Evolutionary conservation across 2,888 invertebrate genomes (phyloP), one percentile per base, ranked within the genome.

Genomic region (Digitonthophagus gazella): DNA sequence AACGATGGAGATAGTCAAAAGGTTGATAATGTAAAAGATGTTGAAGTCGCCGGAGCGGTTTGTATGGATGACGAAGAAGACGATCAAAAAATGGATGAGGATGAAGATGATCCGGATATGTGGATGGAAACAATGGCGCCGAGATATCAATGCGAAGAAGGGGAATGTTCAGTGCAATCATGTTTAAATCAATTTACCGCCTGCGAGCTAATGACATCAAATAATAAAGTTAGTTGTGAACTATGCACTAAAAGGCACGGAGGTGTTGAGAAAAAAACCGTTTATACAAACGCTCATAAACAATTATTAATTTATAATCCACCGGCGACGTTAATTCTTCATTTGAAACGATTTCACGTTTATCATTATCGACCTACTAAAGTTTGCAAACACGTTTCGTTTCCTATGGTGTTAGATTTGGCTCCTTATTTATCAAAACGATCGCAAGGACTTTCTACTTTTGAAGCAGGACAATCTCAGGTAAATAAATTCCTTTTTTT

Each of bases 171-270:
- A 16, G 89, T 97, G 65, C 91, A 92, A 76, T 94, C 96, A 0
- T 97, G 97, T 80, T 88, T 98, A 66, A 92, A 93, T 78, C 94
- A 96, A 81, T 98, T 98, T 83, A 97, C 96, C 0, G 91, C 93
- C 0, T 87, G 93, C 14, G 98, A 98, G 80, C 84, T 96, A 15
- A 89, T 98, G 83, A 93, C 92, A 0, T 97, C 95, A 0, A 92
- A 91, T 80, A 98, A 98, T 82, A 94, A 93, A 83, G 97, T 98
- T 64, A 91, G 93, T 67, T 98, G 98, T 82, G 94, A 95, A 78
- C 88, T 90, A 61, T 98, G 98, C 83, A 95, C 95, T 0, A 89
- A 89, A 73, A 83, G 89, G n/a, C 85, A 87, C 72, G 90, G 90
- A 74, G 89, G 87, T 57, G 87, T 88, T 68, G 87, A 88, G 68